These are phyloP conservation scores for Chrysomallon squamiferum DNA, from an alignment of 1,140 invertebrate species.

Conservation along the genomic window DNA sequence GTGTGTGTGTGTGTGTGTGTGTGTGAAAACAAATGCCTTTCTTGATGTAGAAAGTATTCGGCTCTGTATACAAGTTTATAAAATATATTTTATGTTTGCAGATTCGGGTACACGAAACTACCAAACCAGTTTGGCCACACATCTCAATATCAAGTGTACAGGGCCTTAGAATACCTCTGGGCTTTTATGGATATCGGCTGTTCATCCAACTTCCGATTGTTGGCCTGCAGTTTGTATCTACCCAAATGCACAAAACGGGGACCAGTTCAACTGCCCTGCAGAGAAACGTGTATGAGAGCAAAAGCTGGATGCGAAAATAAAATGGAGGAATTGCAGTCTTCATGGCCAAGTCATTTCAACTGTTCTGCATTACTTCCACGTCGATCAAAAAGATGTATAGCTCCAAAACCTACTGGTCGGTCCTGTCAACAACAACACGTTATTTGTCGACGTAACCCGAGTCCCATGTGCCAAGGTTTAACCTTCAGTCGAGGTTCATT, in stretches of 20 bases:
- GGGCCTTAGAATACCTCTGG: constrained; percentile 34
- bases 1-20: too few species aligned
- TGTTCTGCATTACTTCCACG: constrained; percentile 20
- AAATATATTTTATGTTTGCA: too few species aligned
- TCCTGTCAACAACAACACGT: not conserved
- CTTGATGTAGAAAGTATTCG: too few species aligned
- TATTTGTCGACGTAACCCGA: constrained; percentile 26
- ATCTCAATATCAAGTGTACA: constrained; percentile 26
- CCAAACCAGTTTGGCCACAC: constrained; percentile 36
- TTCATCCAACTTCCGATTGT: constrained; percentile 33
- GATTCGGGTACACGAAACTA: constrained; percentile 23
- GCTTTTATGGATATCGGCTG: constrained; percentile 40
- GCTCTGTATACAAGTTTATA: too few species aligned
- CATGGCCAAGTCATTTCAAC: constrained; percentile 30
- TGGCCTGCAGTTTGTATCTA: constrained; percentile 34
- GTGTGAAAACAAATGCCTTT: too few species aligned
- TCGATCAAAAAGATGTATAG: constrained; percentile 14
- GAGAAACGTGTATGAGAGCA: constrained; percentile 30
- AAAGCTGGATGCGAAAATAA: constrained; percentile 21
- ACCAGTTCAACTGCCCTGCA: constrained; percentile 22
- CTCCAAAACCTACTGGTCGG: not conserved
- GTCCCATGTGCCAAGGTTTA: constrained; percentile 22
- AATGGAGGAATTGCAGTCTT: constrained; percentile 10
- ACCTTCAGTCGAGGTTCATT: constrained; percentile 21
- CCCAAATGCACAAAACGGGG: constrained; percentile 31